A percentile compares a stretch with the other conserved stretches of the same genome.
Evolutionary conservation across 2,888 invertebrate species (phyloP).

Genomic region (Tetragonisca angustula): DNA sequence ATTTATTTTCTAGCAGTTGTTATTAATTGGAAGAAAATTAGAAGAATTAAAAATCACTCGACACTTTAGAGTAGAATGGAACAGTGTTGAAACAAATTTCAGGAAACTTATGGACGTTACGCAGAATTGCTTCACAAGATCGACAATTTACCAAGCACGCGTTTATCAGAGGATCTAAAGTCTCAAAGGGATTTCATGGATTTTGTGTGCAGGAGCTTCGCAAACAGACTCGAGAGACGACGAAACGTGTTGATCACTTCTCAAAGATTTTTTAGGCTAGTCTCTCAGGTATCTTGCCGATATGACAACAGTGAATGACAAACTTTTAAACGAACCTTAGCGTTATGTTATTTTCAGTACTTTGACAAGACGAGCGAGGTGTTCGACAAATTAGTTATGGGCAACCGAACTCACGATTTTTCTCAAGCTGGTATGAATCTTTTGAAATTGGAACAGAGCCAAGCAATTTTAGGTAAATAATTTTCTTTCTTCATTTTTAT

Average conservation of each 20-base stretch:
- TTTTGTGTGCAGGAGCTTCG: conserved; percentile 91
- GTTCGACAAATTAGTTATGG: conserved; percentile 88
- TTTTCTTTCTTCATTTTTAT: not conserved
- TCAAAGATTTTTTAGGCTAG: conserved; percentile 90
- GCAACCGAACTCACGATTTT: conserved; percentile 86
- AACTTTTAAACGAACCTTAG: not conserved
- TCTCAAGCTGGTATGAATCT: conserved; percentile 86
- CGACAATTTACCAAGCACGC: conserved; percentile 85
- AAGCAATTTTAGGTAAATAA: conserved; percentile 86
- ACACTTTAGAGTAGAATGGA: not conserved
- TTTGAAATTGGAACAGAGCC: conserved; percentile 87
- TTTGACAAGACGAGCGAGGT: conserved; percentile 88
- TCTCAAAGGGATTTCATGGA: conserved; percentile 93
- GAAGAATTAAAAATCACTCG: not conserved
- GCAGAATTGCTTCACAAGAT: conserved; percentile 91
- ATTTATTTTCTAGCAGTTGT: not conserved
- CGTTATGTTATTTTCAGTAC: conserved; percentile 83
- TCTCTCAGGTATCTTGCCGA: conserved; percentile 86
- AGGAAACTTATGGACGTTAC: conserved; percentile 92
- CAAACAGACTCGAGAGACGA: conserved; percentile 89
- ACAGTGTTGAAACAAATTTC: not conserved
- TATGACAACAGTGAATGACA: not conserved
- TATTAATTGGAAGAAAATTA: not conserved
- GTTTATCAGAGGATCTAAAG: conserved; percentile 86
- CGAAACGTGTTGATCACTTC: conserved; percentile 91